These are phyloP conservation scores for Brachystomella parvula DNA, from an alignment of 1,140 invertebrate genomes.

Conservation along the genomic window DNA sequence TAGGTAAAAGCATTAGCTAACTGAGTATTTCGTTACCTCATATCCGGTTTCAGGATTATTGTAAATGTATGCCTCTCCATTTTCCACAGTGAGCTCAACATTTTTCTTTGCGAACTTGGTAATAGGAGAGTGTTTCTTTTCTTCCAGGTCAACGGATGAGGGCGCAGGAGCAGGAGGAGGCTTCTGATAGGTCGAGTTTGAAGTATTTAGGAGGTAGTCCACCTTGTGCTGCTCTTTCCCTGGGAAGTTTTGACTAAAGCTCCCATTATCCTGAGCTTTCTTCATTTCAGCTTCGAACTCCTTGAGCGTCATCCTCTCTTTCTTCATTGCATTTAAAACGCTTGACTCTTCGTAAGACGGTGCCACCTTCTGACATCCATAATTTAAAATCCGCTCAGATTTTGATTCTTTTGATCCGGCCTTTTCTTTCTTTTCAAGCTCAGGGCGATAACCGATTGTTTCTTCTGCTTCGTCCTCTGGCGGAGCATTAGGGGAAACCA, in stretches of 20 bases:
- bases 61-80: constrained; percentile 18
- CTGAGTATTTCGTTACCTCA: constrained; percentile 8
- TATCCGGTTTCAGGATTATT: constrained; percentile 19
- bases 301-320: constrained; percentile 8
- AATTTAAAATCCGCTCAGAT: neutral
- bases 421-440: neutral
- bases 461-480: neutral
- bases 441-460: neutral
- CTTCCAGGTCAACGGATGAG: too few species aligned
- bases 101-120: neutral
- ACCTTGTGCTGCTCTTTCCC: neutral
- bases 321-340: neutral
- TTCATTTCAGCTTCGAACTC: constrained; percentile 21
- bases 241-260: neutral
- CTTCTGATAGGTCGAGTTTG: constrained; percentile 2
- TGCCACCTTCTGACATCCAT: neutral
- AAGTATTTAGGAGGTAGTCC: neutral
- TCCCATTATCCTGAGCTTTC: neutral
- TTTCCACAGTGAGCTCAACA: constrained; percentile 8
- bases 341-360: neutral
- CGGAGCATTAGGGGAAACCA: neutral
- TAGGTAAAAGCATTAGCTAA: neutral
- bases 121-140: too few species aligned
- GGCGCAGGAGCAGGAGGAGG: too few species aligned
- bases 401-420: neutral